Conservation (phyloP, 2,113 vertebrate species). For the Apus apus region DNA sequence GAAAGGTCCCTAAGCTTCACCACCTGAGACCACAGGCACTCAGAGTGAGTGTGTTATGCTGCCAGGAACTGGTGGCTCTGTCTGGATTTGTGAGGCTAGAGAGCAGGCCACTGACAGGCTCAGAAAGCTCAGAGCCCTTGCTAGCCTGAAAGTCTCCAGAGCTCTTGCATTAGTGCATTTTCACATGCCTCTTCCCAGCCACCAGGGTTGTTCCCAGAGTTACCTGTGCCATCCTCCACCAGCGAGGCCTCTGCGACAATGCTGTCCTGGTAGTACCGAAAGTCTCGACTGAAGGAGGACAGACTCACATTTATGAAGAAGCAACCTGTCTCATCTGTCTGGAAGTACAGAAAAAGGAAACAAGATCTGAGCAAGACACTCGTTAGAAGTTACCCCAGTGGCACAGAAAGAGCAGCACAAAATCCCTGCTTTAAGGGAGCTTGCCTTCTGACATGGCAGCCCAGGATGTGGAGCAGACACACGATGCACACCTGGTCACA, state of each 20-base stretch:
- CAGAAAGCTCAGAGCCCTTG: not conserved
- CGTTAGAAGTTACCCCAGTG: rapidly evolving
- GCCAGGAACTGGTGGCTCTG: not conserved
- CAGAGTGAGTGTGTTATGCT: rapidly evolving
- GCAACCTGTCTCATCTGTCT: slow-evolving; percentile 73
- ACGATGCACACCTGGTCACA: not conserved
- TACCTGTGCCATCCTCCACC: slow-evolving; percentile 69
- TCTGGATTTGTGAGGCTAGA: not conserved
- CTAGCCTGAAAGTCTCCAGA: not conserved
- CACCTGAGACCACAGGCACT: not conserved
- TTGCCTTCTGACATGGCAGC: not conserved
- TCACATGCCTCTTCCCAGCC: not conserved
- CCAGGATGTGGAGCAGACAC: not conserved
- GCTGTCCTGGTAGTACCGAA: slow-evolving; percentile 2
- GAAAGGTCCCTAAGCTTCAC: not conserved
- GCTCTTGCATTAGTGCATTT: not conserved
- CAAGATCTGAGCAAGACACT: not conserved
- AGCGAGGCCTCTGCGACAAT: slow-evolving; percentile 32
- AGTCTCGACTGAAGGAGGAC: slow-evolving; percentile 55
- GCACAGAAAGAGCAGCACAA: not conserved
- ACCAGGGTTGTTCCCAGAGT: not conserved
- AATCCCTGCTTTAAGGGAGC: not conserved
- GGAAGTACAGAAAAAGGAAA: not conserved
- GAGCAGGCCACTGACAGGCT: rapidly evolving
- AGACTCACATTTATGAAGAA: slow-evolving; percentile 52